Conservation (phyloP, 2,888 invertebrate genomes). For the Maniola hyperantus region DNA sequence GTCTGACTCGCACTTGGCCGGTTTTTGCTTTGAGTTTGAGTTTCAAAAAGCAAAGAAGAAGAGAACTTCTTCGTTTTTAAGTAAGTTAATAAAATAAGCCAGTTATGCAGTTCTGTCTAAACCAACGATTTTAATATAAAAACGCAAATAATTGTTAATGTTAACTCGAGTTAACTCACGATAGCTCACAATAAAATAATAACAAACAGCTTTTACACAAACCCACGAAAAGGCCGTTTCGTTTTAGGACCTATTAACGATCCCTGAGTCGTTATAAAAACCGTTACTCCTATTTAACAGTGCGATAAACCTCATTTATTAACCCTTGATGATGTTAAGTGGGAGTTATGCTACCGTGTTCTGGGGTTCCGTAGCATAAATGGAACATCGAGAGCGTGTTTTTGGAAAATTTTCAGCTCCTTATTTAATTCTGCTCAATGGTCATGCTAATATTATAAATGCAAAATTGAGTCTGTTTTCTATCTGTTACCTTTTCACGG, state of each 20-base stretch:
- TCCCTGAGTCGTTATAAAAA: constrained; percentile 42
- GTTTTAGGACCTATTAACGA: constrained; percentile 47
- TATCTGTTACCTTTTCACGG: too few relatives aligned
- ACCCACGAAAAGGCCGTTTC: constrained; percentile 39
- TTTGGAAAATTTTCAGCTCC: neutral
- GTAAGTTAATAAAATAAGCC: neutral
- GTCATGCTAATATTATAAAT: neutral
- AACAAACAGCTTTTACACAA: constrained; percentile 26
- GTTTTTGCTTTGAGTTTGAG: too few relatives aligned
- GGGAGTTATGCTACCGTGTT: constrained; percentile 4
- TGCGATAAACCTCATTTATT: constrained; percentile 57
- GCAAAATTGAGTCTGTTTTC: too few relatives aligned
- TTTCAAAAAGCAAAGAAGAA: too few relatives aligned
- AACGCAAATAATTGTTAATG: constrained; percentile 9
- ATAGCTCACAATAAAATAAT: constrained; percentile 16
- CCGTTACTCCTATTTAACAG: constrained; percentile 54
- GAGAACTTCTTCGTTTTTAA: too few relatives aligned
- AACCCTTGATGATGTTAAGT: constrained; percentile 38
- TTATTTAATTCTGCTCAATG: neutral
- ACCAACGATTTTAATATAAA: neutral
- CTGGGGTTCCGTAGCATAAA: constrained; percentile 33
- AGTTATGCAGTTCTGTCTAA: neutral
- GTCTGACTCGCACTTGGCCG: too few relatives aligned
- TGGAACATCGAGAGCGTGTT: neutral
- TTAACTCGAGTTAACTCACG: constrained; percentile 4